Conservation (phyloP, 2,113 vertebrate species). For the Ramphastos sulfuratus region DNA sequence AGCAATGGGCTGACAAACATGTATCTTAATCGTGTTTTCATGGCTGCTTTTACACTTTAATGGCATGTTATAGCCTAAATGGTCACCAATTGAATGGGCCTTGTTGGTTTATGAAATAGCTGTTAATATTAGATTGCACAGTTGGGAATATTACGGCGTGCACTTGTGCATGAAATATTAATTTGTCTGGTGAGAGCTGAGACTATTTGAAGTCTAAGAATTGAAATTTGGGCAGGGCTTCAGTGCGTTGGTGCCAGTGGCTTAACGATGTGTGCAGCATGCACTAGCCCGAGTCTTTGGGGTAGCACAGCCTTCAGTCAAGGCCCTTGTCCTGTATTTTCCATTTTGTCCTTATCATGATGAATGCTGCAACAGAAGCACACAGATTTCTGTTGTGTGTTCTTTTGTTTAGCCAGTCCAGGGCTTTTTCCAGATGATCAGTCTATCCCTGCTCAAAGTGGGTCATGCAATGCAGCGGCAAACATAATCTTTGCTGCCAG, state of each 20-base stretch:
- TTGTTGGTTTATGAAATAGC: constrained; percentile 74
- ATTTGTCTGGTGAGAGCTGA: constrained; percentile 69
- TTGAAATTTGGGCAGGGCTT: constrained; percentile 60
- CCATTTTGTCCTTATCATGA: constrained; percentile 1
- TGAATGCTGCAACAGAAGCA: not conserved
- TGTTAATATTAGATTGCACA: constrained; percentile 59
- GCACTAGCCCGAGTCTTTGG: not conserved
- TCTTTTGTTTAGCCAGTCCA: not conserved
- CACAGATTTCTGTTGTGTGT: not conserved
- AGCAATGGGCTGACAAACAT: not conserved
- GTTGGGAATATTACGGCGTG: constrained; percentile 52
- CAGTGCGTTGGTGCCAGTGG: constrained; percentile 8
- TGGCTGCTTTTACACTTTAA: constrained; percentile 49
- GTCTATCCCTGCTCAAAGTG: not conserved
- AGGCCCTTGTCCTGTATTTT: not conserved
- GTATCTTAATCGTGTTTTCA: constrained; percentile 48
- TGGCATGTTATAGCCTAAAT: constrained; percentile 47
- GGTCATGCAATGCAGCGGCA: not conserved
- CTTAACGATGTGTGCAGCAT: constrained; percentile 16
- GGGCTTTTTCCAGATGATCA: not conserved
- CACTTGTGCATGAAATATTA: constrained; percentile 68
- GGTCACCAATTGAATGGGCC: constrained; percentile 63
- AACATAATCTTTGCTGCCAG: not conserved
- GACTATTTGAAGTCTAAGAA: constrained; percentile 64
- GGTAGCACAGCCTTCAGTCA: not conserved